These are phyloP conservation scores for Acrobasis repandana DNA, from an alignment of 2,888 invertebrate genomes.

Conservation along the genomic window DNA sequence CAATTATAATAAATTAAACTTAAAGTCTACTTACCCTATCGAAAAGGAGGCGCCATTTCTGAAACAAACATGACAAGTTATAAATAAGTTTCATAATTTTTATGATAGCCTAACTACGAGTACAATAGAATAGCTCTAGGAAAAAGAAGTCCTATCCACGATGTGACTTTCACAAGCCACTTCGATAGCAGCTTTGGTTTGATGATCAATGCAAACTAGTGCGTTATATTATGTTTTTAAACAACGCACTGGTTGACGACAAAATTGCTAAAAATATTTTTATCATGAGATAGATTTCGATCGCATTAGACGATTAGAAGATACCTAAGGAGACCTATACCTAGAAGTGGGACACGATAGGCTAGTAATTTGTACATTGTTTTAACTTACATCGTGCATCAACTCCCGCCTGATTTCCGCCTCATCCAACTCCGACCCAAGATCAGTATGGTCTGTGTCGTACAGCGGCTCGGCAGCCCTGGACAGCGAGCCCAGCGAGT, in stretches of 20 bases:
- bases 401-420: slow-evolving; percentile 89
- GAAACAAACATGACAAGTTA: slow-evolving; percentile 61
- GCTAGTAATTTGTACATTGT: neutral
- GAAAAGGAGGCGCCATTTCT: slow-evolving; percentile 95
- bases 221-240: too few relatives aligned
- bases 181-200: too few relatives aligned
- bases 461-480: slow-evolving; percentile 85
- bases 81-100: neutral
- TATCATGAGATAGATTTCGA: too few relatives aligned
- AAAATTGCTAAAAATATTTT: too few relatives aligned
- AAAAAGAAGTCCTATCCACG: too few relatives aligned
- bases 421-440: slow-evolving; percentile 91
- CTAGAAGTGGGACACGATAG: too few relatives aligned
- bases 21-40: slow-evolving; percentile 86
- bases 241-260: too few relatives aligned
- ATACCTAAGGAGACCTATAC: too few relatives aligned
- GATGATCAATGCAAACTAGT: too few relatives aligned
- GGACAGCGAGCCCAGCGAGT: slow-evolving; percentile 83
- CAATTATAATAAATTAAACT: neutral
- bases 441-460: slow-evolving; percentile 91
- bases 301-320: too few relatives aligned
- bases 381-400: slow-evolving; percentile 88
- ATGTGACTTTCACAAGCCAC: too few relatives aligned
- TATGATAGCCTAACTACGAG: neutral
- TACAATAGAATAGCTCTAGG: too few relatives aligned